Percentiles rank a stretch among this genome's conserved stretches.
phyloP scores from a whole-genome alignment of 2,888 invertebrate genomes.

The Dinocampus coccinellae region DNA sequence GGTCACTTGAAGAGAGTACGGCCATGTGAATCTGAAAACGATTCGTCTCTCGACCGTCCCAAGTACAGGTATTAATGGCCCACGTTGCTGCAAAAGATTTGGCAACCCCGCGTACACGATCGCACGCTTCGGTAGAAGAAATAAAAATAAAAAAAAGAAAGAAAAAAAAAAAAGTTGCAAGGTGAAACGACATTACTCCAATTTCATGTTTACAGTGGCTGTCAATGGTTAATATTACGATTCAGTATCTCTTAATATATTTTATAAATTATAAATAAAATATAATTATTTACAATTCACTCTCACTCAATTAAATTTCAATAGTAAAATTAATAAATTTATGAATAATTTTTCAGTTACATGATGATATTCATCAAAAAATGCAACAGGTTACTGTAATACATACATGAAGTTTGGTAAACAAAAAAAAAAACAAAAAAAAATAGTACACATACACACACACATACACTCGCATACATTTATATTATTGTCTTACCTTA shows the following conservation, averaged over 20 bases:
- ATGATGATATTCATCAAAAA: no score
- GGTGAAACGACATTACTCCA: conserved; percentile 42
- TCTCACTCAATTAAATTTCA: neutral
- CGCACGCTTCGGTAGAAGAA: conserved; percentile 27
- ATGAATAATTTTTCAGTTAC: no score
- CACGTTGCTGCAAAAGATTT: conserved; percentile 37
- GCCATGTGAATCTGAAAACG: conserved; percentile 22
- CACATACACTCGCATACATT: neutral
- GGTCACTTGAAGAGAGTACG: conserved; percentile 6
- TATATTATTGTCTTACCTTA: neutral
- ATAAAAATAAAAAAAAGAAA: conserved; percentile 23
- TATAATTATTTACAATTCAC: no score
- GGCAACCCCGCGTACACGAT: conserved; percentile 43
- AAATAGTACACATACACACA: neutral
- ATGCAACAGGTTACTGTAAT: neutral
- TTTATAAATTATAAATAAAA: no score
- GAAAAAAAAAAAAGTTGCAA: conserved; percentile 34
- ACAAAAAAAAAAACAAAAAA: neutral
- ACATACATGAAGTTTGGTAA: neutral
- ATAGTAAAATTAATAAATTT: no score
- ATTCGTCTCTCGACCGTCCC: conserved; percentile 1
- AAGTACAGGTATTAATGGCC: conserved; percentile 23
- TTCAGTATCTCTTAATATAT: no score
- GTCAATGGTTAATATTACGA: neutral
- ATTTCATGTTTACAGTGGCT: conserved; percentile 32